Evolutionary conservation across 2,113 vertebrate species (phyloP).

Genomic region (Sinocyclocheilus maitianheensis): DNA sequence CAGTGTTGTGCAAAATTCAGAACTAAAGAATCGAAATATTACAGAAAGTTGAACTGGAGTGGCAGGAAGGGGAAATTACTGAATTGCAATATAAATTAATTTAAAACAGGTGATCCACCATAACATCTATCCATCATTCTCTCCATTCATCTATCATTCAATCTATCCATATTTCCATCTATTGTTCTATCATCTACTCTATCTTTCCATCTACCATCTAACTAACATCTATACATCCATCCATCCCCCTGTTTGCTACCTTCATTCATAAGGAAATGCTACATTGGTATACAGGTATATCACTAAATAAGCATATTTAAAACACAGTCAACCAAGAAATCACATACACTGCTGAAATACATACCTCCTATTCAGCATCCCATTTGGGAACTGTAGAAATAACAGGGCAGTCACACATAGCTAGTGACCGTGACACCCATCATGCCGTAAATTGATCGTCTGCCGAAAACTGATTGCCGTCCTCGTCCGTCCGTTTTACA

Average conservation of each 20-base stretch:
- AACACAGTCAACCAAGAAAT: neutral
- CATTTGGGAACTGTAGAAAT: slow-evolving; percentile 4
- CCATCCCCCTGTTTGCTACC: neutral
- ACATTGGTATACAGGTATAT: neutral
- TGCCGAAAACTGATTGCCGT: no score
- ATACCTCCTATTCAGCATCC: neutral
- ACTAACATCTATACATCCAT: neutral
- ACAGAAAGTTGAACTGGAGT: neutral
- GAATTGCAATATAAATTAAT: neutral
- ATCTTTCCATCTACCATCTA: no score
- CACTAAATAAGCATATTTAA: neutral
- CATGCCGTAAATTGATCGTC: no score
- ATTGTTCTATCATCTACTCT: no score
- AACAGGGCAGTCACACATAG: slow-evolving; percentile 30
- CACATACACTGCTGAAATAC: neutral
- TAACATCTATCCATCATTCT: no score
- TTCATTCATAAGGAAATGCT: neutral
- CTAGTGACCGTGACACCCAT: neutral
- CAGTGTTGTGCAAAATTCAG: neutral
- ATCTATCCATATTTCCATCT: no score
- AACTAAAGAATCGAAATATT: neutral
- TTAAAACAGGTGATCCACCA: neutral
- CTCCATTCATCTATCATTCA: no score
- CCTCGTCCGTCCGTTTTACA: no score
- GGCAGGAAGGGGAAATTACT: neutral